Evolutionary conservation across 1,140 invertebrate species (phyloP), one percentile per base, ranked within the genome.

Genomic region (Magallana ariakensis): DNA sequence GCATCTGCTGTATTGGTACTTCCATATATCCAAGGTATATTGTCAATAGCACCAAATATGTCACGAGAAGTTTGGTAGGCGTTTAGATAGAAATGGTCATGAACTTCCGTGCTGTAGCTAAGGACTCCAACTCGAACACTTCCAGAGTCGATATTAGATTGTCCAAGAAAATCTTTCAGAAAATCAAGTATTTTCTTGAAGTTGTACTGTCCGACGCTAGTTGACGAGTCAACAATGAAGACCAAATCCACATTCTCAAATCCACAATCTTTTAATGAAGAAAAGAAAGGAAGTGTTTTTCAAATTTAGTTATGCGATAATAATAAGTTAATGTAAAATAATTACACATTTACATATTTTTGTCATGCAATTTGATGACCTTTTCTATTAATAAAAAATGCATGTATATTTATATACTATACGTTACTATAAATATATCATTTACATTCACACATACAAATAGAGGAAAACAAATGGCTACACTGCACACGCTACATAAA

Each of bases 161-260:
- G 70, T 9, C 46, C 56, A n/a, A 89, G 58, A 19, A 90, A 80
- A 19, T 84, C 70, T 46, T 85, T 87, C 3, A 90, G 58, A 60
- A 91, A 91, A 46, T 90, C 84, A 15, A 87, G 80, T 87, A 90
- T 89, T 26, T 89, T 88, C 10, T 62, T 16, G 83, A 91, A 91
- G 85, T 91, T 90, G 6, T 85, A 80, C 80, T 89, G 82, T 56
- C 85, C 88, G n/a, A 91, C 89, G 84, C 90, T 91, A 53, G 90
- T 89, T 4, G 91, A 92, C 1, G 91, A 82, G 80, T 92, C 91
- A 33, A 92, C 58, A 58, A 92, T 83, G 54, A 92, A 88, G 13
- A 92, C 89, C 9, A 92, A 80, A 84, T 92, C 91, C 1, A 90
- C 87, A 46, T 87, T 85, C 6, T 88, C 84, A n/a, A 90, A 53